A percentile compares a stretch with the other conserved stretches of the same genome.
phyloP scores from a whole-genome alignment of 2,888 invertebrate species.

The Nephrotoma guestfalica region DNA sequence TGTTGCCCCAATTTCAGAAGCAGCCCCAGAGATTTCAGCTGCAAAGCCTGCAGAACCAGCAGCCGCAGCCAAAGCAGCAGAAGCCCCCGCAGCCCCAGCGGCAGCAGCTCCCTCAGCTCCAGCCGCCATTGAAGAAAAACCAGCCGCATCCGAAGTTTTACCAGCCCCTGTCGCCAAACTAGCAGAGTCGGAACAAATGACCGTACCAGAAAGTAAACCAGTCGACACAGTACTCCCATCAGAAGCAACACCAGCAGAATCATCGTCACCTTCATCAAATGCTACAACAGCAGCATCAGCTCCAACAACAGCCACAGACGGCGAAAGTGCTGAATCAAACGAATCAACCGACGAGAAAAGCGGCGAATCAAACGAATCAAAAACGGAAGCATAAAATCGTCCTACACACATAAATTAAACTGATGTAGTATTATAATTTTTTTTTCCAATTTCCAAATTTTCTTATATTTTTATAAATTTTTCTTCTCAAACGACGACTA shows the following conservation, averaged over 20 bases:
- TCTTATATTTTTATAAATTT: background rate
- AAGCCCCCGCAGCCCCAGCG: background rate
- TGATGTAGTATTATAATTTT: background rate
- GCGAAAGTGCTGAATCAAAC: slow-evolving; percentile 12
- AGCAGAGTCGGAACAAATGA: slow-evolving; percentile 10
- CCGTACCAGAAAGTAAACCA: slow-evolving; percentile 7
- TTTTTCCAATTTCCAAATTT: background rate
- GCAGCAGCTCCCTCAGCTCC: background rate
- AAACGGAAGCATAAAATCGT: slow-evolving; percentile 14
- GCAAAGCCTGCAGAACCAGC: slow-evolving; percentile 1
- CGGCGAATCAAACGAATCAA: slow-evolving; percentile 22
- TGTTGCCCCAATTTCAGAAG: slow-evolving; percentile 12
- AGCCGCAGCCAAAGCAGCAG: background rate
- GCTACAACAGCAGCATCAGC: background rate
- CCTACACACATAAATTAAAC: slow-evolving; percentile 8
- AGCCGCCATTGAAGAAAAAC: background rate
- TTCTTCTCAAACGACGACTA: background rate
- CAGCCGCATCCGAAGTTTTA: background rate
- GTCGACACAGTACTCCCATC: background rate
- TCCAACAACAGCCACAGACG: slow-evolving; percentile 5
- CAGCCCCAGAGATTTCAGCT: slow-evolving; percentile 1
- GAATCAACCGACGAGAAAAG: slow-evolving; percentile 20
- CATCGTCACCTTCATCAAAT: background rate
- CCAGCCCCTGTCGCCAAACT: background rate
- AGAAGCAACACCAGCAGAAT: background rate